Evolutionary conservation across 2,888 invertebrate species (phyloP), one percentile per base, ranked within the genome.

Genomic region (Parasteatoda lunata): DNA sequence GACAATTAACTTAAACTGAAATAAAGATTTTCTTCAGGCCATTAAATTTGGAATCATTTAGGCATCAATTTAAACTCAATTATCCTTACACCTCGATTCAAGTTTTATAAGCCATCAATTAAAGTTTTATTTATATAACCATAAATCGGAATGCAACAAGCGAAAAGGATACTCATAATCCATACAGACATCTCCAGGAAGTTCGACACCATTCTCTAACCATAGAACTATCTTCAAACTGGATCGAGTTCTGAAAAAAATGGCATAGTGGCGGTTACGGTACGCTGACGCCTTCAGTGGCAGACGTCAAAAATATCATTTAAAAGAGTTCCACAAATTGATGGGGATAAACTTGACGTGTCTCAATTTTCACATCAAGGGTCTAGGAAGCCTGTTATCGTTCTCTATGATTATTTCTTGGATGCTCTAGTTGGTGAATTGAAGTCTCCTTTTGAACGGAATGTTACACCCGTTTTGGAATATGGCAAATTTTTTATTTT

Each of bases 361-460:
- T 59, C 76, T 85, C 80, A 85, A 85, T 85, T 80, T 85, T 85
- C 85, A 48, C 77, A 80, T 85, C 85, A 85, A 52, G 48, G 54
- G 47, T 64, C 51, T 66, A 64, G 69, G 47, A 49, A 59, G 72
- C 64, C 72, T 77, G 80, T 85, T 80, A 65, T 80, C 77, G 72
- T 9, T 11, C 80, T 85, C 66, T 80, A 71, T 80, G 75, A 85
- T 80, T 85, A 83, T 71, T 76, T 65, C 51, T 64, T 47, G 15
- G 80, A 47, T 54, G 65, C 69, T 54, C 66, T 65, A 64, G 66
- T 51, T 54, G 77, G 52, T 47, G 13, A 54, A 13, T 54, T 68
- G 54, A 65, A n/a, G n/a, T 51, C 54, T 54, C 48, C n/a, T 51
- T 72, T 7, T 84, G 80, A 85, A 77, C 59, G 72, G 85, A 85